A percentile compares a stretch with the other conserved stretches of the same genome.
These are phyloP conservation scores for Boloria euphrosyne DNA, from an alignment of 2,888 invertebrate genomes.

Conservation along the genomic window DNA sequence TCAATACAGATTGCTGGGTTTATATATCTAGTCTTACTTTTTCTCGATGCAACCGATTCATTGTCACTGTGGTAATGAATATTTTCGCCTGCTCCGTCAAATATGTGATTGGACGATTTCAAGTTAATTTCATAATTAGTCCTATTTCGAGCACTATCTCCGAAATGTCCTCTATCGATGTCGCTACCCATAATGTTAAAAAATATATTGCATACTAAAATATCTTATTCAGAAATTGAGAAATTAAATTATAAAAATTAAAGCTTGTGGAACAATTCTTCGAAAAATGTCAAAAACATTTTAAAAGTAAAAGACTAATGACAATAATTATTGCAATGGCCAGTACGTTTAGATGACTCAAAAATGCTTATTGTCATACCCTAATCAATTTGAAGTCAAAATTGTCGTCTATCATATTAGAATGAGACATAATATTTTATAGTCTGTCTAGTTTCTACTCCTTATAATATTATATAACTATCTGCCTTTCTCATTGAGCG, in stretches of 20 bases:
- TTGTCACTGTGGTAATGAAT: conserved; percentile 72
- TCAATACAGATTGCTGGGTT: conserved; percentile 84
- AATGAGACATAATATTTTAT: too few species aligned
- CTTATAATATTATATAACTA: too few species aligned
- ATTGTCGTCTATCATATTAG: too few species aligned
- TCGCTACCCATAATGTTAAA: conserved; percentile 57
- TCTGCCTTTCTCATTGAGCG: too few species aligned
- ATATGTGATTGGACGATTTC: conserved; percentile 64
- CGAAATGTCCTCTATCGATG: conserved; percentile 62
- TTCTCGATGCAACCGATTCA: conserved; percentile 64
- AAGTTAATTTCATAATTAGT: conserved; percentile 49
- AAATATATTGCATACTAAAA: conserved; percentile 40
- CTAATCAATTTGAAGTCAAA: too few species aligned
- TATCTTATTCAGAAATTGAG: background rate
- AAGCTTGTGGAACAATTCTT: conserved; percentile 10
- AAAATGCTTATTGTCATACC: background rate
- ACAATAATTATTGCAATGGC: conserved; percentile 2
- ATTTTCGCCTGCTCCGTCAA: conserved; percentile 74
- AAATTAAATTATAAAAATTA: conserved; percentile 23
- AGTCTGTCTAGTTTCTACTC: too few species aligned
- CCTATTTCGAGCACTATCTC: conserved; percentile 65
- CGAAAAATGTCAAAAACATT: conserved; percentile 36
- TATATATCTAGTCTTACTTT: conserved; percentile 78
- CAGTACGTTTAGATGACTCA: background rate
- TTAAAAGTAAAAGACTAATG: background rate